Base-by-base conservation (phyloP, 64 coral and sea anemone species). In the Porites australiensis region DNA sequence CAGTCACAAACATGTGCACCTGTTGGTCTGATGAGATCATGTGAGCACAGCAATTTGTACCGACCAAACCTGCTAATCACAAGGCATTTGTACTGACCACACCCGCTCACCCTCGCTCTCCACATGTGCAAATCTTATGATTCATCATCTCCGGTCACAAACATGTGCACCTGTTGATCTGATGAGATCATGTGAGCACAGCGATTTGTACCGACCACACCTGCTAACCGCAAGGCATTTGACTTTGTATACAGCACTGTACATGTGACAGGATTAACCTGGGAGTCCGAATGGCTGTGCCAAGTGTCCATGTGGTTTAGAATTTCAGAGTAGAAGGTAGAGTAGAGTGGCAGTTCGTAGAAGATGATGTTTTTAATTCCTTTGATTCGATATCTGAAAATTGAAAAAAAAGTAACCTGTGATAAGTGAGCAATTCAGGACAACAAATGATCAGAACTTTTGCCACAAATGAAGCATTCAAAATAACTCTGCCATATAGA, bases 361-460 rank as follows among this genome's bases (percentile, higher is more conserved):
- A 99, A 99, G 13, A 99, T 88, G 15, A 99, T 96, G 79, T 99
- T 99, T 46, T 82, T 85, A 54, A 99, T 96, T 8, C 98, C 98
- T 79, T 83, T 86, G 67, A 99, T 94, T 37, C 91, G 94, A 68
- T 99, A 96, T 71, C 98, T 99, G 61, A 8, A 50, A 80, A 64
- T 47, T 23, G 73, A 69, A n/a, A 12, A 0, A 43, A 49, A 75
- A 50, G 48, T 6, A 57, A 57, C 53, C 53, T 7, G 5, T 55
- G 11, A 11, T 55, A 55, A 55, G 5, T 55, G 7, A 57, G 1
- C 54, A 37, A 37, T 37, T 37, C 27, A 37, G 27, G 27, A 37
- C 27, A 37, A 37, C 27, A 37, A 37, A 57, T 7, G 54, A 57
- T 57, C 54, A 57, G 54, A 4, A 12, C 7, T 57, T 7, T 57